A percentile compares a stretch with the other conserved stretches of the same genome.
phyloP scores from a whole-genome alignment of 1,140 invertebrate species.

The Littorina saxatilis region DNA sequence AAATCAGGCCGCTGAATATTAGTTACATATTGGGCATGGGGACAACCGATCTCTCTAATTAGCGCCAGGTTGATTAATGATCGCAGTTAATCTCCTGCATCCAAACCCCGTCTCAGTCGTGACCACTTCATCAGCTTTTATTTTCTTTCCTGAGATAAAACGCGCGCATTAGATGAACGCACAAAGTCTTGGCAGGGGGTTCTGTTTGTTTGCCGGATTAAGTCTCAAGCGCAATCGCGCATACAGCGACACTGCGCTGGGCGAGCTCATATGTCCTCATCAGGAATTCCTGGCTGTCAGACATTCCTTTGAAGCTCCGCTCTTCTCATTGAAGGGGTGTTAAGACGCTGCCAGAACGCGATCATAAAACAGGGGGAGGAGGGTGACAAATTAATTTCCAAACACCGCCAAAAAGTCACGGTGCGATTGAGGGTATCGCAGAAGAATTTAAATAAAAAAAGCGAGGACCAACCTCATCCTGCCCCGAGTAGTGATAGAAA shows the following conservation, averaged over 20 bases:
- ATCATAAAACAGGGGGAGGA: slow-evolving; percentile 23
- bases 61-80: too few species aligned
- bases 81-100: too few species aligned
- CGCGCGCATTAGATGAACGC: not conserved
- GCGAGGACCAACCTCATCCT: too few species aligned
- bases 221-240: slow-evolving; percentile 1
- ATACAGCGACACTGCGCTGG: not conserved
- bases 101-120: too few species aligned
- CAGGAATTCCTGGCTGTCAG: not conserved
- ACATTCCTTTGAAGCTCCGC: slow-evolving; percentile 20
- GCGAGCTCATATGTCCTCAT: slow-evolving; percentile 29
- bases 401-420: slow-evolving; percentile 4
- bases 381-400: slow-evolving; percentile 40
- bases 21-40: too few species aligned
- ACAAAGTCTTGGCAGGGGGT: not conserved
- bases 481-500: too few species aligned
- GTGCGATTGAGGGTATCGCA: too few species aligned
- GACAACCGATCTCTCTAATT: too few species aligned
- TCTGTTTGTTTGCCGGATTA: slow-evolving; percentile 23
- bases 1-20: too few species aligned
- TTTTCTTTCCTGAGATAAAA: slow-evolving; percentile 12
- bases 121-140: not conserved
- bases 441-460: too few species aligned
- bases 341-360: slow-evolving; percentile 1
- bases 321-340: slow-evolving; percentile 10